Conservation (phyloP, 2,797 vertebrate genomes). For the Myotis planiceps region DNA sequence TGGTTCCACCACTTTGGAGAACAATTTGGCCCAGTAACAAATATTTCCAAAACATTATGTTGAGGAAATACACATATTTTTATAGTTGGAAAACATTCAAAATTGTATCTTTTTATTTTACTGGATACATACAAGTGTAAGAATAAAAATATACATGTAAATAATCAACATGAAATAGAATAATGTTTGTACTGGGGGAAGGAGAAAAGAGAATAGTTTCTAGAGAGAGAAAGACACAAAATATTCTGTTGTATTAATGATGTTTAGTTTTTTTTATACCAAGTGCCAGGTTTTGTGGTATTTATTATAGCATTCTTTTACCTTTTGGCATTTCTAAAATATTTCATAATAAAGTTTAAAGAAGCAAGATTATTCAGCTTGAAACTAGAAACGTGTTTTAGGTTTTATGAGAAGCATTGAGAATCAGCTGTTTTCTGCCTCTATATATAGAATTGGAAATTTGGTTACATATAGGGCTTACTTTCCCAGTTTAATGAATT, state of each 20-base stretch:
- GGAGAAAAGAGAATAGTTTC: background rate
- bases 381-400: slow-evolving; percentile 29
- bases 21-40: slow-evolving; percentile 20
- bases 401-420: slow-evolving; percentile 2
- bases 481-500: slow-evolving; percentile 30
- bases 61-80: background rate
- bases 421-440: slow-evolving; percentile 43
- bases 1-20: background rate
- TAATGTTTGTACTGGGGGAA: background rate
- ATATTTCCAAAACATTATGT: background rate
- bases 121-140: background rate
- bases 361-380: background rate
- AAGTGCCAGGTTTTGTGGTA: background rate
- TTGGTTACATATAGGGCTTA: background rate
- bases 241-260: background rate
- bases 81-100: background rate
- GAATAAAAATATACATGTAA: background rate
- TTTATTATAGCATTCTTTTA: background rate
- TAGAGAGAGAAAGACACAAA: background rate
- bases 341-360: slow-evolving; percentile 29
- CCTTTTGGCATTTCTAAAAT: slow-evolving; percentile 36
- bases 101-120: background rate
- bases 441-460: slow-evolving; percentile 43
- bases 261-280: background rate
- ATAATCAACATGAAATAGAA: background rate